Conservation (phyloP, 2,797 vertebrate species). For the Paratrypauchen microcephalus region DNA sequence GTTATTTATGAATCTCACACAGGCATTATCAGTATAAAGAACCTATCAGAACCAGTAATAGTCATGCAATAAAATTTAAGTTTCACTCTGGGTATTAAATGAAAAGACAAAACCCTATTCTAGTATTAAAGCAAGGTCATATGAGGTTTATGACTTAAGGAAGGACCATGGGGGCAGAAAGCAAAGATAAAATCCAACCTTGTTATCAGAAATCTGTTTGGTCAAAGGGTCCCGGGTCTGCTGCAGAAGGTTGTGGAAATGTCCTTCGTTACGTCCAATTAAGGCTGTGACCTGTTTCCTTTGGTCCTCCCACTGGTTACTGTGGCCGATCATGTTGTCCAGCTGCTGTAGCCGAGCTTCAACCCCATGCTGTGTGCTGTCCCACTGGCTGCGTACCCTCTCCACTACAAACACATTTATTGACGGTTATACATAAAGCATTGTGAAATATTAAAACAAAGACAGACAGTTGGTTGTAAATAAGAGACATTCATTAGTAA, state of each 20-base stretch:
- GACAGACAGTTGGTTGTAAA: background rate
- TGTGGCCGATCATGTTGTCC: conserved; percentile 87
- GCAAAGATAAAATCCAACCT: conserved; percentile 73
- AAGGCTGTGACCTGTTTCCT: conserved; percentile 83
- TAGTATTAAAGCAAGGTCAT: conserved; percentile 8
- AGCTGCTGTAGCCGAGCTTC: conserved; percentile 89
- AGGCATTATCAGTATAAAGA: conserved; percentile 7
- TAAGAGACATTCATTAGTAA: background rate
- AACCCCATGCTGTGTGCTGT: conserved; percentile 88
- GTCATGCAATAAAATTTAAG: conserved; percentile 33
- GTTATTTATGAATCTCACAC: conserved; percentile 48
- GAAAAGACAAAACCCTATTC: conserved; percentile 10
- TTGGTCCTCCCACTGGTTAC: conserved; percentile 88
- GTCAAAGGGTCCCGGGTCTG: conserved; percentile 81
- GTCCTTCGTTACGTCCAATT: conserved; percentile 85
- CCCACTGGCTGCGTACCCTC: conserved; percentile 91
- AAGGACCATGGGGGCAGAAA: conserved; percentile 17
- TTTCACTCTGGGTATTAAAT: conserved; percentile 25
- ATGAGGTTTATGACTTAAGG: conserved; percentile 23
- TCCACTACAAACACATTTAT: conserved; percentile 80
- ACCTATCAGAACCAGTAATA: conserved; percentile 19
- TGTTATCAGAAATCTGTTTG: conserved; percentile 88
- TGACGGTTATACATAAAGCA: background rate
- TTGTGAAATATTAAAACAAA: background rate
- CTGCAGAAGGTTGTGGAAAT: conserved; percentile 81